These are phyloP conservation scores for Mixornis gularis DNA, from an alignment of 2,113 vertebrate genomes.

Conservation along the genomic window DNA sequence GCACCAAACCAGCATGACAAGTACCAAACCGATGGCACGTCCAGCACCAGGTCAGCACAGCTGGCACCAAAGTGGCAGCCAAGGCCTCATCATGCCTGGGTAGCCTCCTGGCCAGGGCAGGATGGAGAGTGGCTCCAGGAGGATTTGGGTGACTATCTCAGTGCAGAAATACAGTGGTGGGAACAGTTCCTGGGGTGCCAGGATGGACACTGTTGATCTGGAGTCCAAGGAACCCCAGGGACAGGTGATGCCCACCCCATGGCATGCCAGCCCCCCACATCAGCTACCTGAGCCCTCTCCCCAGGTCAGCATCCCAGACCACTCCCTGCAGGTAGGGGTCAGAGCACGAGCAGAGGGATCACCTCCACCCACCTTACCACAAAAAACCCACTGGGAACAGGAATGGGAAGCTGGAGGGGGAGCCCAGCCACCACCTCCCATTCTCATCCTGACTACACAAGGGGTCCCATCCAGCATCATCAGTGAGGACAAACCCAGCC, in stretches of 20 bases:
- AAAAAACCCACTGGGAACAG: neutral
- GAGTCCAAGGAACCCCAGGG: neutral
- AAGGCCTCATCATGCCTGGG: fast-evolving
- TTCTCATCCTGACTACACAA: neutral
- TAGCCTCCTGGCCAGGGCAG: neutral
- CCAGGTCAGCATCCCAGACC: neutral
- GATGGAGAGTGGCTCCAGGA: neutral
- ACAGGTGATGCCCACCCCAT: neutral
- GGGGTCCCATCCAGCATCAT: neutral
- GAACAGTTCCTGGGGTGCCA: neutral
- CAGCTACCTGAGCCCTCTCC: neutral
- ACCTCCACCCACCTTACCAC: neutral
- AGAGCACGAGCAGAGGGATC: neutral
- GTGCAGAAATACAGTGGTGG: neutral
- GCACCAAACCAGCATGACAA: neutral
- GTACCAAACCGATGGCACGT: neutral
- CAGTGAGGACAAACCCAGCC: neutral
- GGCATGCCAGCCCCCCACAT: neutral
- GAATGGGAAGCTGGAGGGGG: neutral
- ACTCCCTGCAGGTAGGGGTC: neutral
- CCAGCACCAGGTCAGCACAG: neutral
- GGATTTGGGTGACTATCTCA: neutral
- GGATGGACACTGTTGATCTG: neutral
- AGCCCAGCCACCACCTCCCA: neutral
- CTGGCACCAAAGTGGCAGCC: neutral